Base-by-base conservation (phyloP, 2,113 vertebrate species). In the Mobula birostris region DNA sequence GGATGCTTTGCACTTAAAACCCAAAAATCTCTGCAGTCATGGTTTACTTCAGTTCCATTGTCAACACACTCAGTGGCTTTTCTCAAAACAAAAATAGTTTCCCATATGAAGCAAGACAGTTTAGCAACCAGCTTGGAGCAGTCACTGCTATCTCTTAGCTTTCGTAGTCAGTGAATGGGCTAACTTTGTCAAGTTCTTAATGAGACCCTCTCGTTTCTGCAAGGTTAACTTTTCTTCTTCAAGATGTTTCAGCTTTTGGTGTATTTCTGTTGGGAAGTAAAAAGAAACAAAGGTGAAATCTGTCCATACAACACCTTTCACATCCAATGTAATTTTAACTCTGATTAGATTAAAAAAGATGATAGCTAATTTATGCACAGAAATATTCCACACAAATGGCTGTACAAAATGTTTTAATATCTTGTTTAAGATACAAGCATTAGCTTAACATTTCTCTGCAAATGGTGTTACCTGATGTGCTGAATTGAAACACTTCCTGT, bases 221-320 rank as follows among this genome's bases (percentile, higher is more conserved):
- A 90, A 90, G n/a, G 61, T 7, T 90, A 66, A 32, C 32, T 90
- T 66, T 90, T 90, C 85, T 90, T 90, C 29, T 90, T 90, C 85
- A 90, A 90, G 85, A 66, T 19, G 85, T 66, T 90, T 61, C 85
- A 90, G 15, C 29, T 68, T 90, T 90, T 90, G 29, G 29, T 36
- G 85, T 66, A 68, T 66, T 90, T 90, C 85, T 90, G 85, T 90
- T 63, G 56, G 61, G 48, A 90, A 29, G 32, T 21, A 19, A 17
- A 68, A 87, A 58, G 63, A 32, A 0, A 90, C 15, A 15, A 17
- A 24, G 72, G 17, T 74, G 77, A 32, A 36, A 77, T 24, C 58
- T 48, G 40, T 88, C 66, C 63, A 88, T 88, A 17, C 11, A 32
- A 15, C 6, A 63, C 27, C 61, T 88, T 63, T 66, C 56, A 85